Conservation (phyloP, 2,888 invertebrate genomes). For the Acleris laterana region DNA sequence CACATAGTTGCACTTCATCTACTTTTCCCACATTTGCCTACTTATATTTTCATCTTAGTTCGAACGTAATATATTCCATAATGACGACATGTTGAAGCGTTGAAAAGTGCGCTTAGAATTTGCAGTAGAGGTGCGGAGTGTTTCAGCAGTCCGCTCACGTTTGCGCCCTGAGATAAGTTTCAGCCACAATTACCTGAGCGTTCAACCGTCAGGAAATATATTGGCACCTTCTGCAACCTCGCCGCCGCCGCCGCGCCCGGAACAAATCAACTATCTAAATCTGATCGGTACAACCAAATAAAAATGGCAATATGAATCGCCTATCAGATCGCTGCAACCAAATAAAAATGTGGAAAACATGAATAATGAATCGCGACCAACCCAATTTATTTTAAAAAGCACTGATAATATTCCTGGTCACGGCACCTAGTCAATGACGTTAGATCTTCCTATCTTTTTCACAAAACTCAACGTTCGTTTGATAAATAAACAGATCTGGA, state of each 20-base stretch:
- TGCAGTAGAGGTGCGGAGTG: slow-evolving; percentile 64
- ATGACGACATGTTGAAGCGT: slow-evolving; percentile 47
- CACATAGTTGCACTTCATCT: too few relatives aligned
- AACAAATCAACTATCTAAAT: slow-evolving; percentile 67
- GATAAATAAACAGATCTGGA: slow-evolving; percentile 54
- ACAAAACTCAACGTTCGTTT: slow-evolving; percentile 50
- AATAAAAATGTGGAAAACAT: slow-evolving; percentile 28
- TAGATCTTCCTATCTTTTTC: slow-evolving; percentile 42
- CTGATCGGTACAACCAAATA: slow-evolving; percentile 42
- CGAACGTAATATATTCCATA: slow-evolving; percentile 6
- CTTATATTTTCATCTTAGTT: neutral
- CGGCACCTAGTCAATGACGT: slow-evolving; percentile 43
- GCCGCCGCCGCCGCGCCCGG: slow-evolving; percentile 51
- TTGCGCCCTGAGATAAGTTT: slow-evolving; percentile 78
- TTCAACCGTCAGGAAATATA: slow-evolving; percentile 81
- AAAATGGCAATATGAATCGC: slow-evolving; percentile 48
- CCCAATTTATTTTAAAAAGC: slow-evolving; percentile 31
- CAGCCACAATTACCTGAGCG: slow-evolving; percentile 82
- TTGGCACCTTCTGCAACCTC: slow-evolving; percentile 77
- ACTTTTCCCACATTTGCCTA: too few relatives aligned
- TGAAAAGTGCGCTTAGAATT: slow-evolving; percentile 69
- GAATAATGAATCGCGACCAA: slow-evolving; percentile 23
- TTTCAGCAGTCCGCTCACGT: slow-evolving; percentile 76
- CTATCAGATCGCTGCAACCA: slow-evolving; percentile 43
- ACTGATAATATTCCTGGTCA: slow-evolving; percentile 49